phyloP scores from a whole-genome alignment of 2,113 vertebrate species.

The Oreotrochilus melanogaster region DNA sequence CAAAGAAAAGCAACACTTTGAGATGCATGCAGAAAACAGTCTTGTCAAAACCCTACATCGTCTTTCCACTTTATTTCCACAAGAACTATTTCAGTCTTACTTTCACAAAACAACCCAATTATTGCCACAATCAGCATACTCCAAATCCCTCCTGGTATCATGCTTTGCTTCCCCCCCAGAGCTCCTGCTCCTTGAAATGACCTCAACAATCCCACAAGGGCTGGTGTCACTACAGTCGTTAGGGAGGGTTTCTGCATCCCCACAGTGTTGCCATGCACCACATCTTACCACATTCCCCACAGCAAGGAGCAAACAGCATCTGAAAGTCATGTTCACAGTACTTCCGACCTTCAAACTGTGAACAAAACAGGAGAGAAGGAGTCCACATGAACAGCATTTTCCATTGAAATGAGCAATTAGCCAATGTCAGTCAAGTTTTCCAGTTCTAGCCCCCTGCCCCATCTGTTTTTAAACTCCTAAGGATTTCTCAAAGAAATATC shows the following conservation, averaged over 20 bases:
- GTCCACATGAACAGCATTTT: not conserved
- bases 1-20: not conserved
- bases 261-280: not conserved
- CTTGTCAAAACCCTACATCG: not conserved
- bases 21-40: not conserved
- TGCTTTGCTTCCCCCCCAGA: not conserved
- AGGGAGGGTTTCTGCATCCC: not conserved
- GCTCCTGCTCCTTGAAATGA: not conserved
- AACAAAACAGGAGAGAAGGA: not conserved
- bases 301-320: conserved; percentile 85
- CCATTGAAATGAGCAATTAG: not conserved
- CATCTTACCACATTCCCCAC: conserved; percentile 79
- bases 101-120: not conserved
- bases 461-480: not conserved
- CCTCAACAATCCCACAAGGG: not conserved
- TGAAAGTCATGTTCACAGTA: conserved; percentile 86
- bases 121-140: not conserved
- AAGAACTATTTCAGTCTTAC: not conserved
- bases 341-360: conserved; percentile 83
- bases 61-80: not conserved
- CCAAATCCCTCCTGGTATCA: not conserved
- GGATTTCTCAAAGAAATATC: not conserved
- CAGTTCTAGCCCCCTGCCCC: not conserved
- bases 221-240: not conserved
- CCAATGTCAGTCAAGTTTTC: not conserved